A percentile compares a stretch with the other conserved stretches of the same genome.
phyloP scores from a whole-genome alignment of 2,888 invertebrate genomes.

The Arctia plantaginis region DNA sequence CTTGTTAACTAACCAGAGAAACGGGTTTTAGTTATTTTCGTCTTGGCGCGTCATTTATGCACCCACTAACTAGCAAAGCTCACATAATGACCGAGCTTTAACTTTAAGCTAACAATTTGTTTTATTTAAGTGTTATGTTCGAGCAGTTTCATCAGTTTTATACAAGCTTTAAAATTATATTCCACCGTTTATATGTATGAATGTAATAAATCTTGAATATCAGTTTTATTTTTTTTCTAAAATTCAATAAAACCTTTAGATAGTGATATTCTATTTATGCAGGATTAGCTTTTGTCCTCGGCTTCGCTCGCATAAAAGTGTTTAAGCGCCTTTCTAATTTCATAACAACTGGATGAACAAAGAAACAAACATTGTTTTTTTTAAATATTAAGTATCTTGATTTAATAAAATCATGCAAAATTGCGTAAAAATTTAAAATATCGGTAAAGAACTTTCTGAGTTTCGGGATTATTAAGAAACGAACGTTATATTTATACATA shows the following conservation, averaged over 20 bases:
- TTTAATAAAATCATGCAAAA: no score
- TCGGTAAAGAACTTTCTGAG: no score
- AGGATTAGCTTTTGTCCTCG: neutral
- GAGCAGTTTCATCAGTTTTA: neutral
- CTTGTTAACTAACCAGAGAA: constrained; percentile 28
- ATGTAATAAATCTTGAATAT: neutral
- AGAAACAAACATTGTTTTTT: neutral
- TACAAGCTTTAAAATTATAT: neutral
- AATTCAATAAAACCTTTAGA: neutral
- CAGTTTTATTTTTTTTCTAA: neutral
- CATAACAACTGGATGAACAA: neutral
- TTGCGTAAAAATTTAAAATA: no score
- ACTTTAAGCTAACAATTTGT: neutral
- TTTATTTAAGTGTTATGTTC: neutral
- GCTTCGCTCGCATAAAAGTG: neutral
- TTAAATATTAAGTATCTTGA: neutral
- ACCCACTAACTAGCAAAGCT: neutral
- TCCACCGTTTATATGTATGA: neutral
- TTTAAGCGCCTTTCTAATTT: no score
- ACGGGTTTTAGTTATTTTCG: constrained; percentile 26
- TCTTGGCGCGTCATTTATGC: constrained; percentile 26
- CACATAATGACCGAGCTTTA: neutral
- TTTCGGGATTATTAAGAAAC: no score
- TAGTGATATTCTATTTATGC: neutral
- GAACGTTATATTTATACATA: no score